Conservation (phyloP, 2,888 invertebrate genomes). For the Chironomus riparius region DNA sequence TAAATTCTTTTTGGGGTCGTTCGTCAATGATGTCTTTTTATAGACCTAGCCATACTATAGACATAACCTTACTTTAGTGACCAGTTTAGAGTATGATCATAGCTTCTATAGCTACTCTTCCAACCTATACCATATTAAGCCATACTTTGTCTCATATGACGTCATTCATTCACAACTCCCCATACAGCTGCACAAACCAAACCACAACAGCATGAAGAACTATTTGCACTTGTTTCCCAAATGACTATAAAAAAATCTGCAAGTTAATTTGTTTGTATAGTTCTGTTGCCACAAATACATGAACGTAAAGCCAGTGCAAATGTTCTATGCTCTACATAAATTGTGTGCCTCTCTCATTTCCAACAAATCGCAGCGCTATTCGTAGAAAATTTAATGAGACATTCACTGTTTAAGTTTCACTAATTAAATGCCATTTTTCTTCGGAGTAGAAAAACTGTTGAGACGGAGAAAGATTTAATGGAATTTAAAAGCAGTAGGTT, state of each 20-base stretch:
- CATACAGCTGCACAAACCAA: not conserved
- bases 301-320: not conserved
- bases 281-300: too few species aligned
- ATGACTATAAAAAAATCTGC: not conserved
- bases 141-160: too few species aligned
- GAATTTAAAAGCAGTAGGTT: too few species aligned
- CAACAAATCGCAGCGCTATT: not conserved
- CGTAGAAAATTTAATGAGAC: not conserved
- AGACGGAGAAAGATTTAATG: too few species aligned
- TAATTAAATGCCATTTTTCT: slow-evolving; percentile 7
- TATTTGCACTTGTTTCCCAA: not conserved
- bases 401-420: not conserved
- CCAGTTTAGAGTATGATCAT: too few species aligned
- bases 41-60: too few species aligned
- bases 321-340: not conserved
- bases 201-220: not conserved
- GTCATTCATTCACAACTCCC: not conserved
- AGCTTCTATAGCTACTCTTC: too few species aligned
- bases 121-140: too few species aligned
- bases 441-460: not conserved
- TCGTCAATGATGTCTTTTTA: too few species aligned
- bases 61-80: too few species aligned
- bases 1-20: too few species aligned
- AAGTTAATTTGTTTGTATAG: not conserved
- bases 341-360: not conserved